These are phyloP conservation scores for Ophioninae sp. DNA, from an alignment of 2,888 invertebrate species.

Conservation along the genomic window DNA sequence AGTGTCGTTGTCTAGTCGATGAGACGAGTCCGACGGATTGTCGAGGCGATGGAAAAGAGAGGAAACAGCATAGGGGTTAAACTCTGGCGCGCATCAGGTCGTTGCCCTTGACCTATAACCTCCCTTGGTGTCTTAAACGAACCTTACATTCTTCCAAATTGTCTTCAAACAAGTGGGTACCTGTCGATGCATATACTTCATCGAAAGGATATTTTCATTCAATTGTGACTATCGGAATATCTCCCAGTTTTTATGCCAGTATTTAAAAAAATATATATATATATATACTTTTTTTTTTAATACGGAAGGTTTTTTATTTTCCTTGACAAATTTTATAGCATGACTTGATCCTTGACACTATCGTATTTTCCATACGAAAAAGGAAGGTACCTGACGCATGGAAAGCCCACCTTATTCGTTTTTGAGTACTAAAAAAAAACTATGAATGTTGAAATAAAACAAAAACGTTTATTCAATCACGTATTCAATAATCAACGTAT, in stretches of 20 bases:
- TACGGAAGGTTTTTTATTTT: no score
- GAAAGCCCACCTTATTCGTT: no score
- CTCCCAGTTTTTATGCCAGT: neutral
- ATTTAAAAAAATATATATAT: no score
- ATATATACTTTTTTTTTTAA: no score
- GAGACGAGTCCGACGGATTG: conserved; percentile 61
- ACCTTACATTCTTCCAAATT: conserved; percentile 39
- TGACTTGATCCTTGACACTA: neutral
- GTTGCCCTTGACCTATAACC: conserved; percentile 79
- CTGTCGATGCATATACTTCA: neutral
- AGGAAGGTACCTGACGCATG: no score
- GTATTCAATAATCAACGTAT: no score
- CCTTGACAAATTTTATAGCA: neutral
- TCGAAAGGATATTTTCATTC: neutral
- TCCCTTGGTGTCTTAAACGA: conserved; percentile 51
- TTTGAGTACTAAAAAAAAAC: no score
- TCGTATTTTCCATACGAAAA: neutral
- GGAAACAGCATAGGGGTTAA: conserved; percentile 28
- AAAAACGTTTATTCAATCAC: no score
- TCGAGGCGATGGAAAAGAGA: conserved; percentile 45
- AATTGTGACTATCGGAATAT: neutral
- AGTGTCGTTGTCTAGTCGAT: conserved; percentile 26
- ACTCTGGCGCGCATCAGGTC: conserved; percentile 73
- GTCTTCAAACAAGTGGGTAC: conserved; percentile 14
- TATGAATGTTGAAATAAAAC: no score